A percentile compares a stretch with the other conserved stretches of the same genome.
Evolutionary conservation across 2,113 vertebrate species (phyloP).

Genomic region (Pavo muticus): DNA sequence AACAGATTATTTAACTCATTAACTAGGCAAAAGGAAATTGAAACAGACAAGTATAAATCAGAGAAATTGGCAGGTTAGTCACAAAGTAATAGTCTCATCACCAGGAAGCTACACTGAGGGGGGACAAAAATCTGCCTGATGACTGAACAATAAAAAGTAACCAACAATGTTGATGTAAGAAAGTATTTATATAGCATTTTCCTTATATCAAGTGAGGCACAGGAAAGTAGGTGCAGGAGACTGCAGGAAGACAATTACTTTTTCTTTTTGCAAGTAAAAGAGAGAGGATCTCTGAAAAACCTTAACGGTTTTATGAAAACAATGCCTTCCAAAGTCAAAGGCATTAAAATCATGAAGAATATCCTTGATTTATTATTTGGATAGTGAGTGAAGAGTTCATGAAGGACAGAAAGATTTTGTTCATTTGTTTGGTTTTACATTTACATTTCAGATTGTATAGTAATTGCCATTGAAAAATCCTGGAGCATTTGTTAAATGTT

Average conservation of each 20-base stretch:
- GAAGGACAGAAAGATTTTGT: neutral
- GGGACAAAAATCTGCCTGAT: neutral
- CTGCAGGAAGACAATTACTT: neutral
- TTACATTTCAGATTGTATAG: neutral
- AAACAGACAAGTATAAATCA: constrained; percentile 5
- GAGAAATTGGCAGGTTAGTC: neutral
- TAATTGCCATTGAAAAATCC: neutral
- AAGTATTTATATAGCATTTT: neutral
- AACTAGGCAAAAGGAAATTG: neutral
- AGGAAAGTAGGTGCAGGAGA: neutral
- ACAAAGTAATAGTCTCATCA: constrained; percentile 5
- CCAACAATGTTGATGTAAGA: neutral
- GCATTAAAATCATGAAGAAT: neutral
- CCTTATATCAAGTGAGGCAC: neutral
- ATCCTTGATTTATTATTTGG: neutral
- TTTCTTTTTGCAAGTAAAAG: neutral
- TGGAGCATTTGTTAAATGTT: neutral
- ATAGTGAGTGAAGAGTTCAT: neutral
- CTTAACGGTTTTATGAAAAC: neutral
- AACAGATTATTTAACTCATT: constrained; percentile 38
- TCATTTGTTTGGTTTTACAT: neutral
- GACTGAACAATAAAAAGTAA: neutral
- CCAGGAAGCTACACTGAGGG: neutral
- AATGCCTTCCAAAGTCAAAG: neutral
- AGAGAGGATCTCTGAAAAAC: neutral